Evolutionary conservation across 2,797 vertebrate species (phyloP), one percentile per base, ranked within the genome.

Genomic region (Ctenosaura bakeri): DNA sequence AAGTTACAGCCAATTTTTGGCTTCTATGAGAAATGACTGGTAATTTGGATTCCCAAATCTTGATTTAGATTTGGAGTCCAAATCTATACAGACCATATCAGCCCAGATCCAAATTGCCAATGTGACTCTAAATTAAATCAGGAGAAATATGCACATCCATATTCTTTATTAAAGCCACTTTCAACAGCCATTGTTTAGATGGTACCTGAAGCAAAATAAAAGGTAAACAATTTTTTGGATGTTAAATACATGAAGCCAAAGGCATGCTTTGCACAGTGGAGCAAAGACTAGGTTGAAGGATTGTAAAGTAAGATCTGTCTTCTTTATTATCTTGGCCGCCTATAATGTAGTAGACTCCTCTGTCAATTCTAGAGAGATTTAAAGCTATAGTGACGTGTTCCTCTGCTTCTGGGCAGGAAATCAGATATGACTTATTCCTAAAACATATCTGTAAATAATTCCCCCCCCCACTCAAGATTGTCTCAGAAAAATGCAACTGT

Each of bases 391-490:
- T 86, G 90, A 91, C 92, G 87, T 90, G 84, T 88, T 93, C 84
- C 77, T 93, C 90, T 92, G 78, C 86, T 95, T 93, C 88, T 91
- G 90, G 93, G 85, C 0, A 54, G 81, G 85, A 93, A 94, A 91
- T 87, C 81, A 90, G 83, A 93, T 91, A 83, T 91, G 78, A 90
- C 77, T 79, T 87, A 85, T 93, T 94, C 84, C 73, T 94, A 90
- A 66, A 90, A 79, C 56, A 69, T 90, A 77, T 52, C 85, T 92
- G 89, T 90, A 96, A 93, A 91, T 56, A 92, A 83, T 88, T 87
- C 79, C 6, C 0, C 2, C 64, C 32, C 74, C 4, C 1, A 0
- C 54, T 90, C 85, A 90, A 92, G 89, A 90, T 79, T 42, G 12
- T 77, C 85, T 64, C 87, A 83, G 90, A 92, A 92, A 91, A 73